Evolutionary conservation across 2,888 invertebrate genomes (phyloP).

Genomic region (Chaitophorus viminalis): DNA sequence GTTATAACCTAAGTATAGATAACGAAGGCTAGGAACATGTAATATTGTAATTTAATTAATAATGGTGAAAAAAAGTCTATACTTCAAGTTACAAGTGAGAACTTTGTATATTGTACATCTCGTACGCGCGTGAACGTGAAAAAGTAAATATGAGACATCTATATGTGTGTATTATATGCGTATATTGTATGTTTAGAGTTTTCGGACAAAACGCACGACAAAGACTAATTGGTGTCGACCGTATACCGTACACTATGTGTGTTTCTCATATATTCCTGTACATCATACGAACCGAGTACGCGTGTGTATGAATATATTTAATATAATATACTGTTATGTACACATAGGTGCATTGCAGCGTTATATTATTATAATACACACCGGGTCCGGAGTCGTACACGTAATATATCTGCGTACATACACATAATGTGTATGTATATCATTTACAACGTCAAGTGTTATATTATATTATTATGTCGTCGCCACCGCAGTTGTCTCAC

Average conservation of each 20-base stretch:
- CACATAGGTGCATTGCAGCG: background rate
- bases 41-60: no score
- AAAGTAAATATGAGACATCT: background rate
- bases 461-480: background rate
- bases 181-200: background rate
- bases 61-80: no score
- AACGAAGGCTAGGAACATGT: no score
- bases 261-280: no score
- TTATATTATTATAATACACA: no score
- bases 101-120: no score
- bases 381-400: background rate
- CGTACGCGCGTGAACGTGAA: background rate
- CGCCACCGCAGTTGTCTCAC: background rate
- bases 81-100: no score
- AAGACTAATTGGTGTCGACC: slow-evolving; percentile 42
- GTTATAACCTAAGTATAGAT: no score
- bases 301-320: no score
- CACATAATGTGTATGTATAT: background rate
- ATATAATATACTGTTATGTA: background rate
- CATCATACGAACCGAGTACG: background rate
- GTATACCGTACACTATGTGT: no score
- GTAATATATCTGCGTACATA: no score
- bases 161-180: background rate
- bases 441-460: background rate
- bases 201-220: slow-evolving; percentile 43